phyloP scores from a whole-genome alignment of 92 coral and sea anemone genomes.

The Anthopleura xanthogrammica region DNA sequence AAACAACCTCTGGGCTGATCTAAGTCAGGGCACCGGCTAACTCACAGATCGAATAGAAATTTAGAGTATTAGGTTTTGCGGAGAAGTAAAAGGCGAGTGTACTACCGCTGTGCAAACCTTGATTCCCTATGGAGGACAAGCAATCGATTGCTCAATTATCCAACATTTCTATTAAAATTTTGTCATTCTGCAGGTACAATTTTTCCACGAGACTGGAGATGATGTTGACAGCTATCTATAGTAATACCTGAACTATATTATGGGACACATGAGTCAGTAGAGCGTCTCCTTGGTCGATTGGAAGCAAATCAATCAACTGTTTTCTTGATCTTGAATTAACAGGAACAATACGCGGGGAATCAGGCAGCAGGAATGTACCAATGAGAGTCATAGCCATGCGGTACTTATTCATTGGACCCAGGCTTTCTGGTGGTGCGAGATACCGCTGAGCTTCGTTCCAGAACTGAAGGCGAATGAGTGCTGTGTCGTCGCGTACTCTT shows the following conservation, averaged over 20 bases:
- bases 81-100: too few relatives aligned
- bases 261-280: conserved; percentile 45
- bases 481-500: conserved; percentile 40
- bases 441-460: conserved; percentile 93
- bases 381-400: conserved; percentile 71
- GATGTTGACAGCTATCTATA: background rate
- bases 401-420: conserved; percentile 63
- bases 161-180: too few relatives aligned
- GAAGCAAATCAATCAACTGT: conserved; percentile 62
- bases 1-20: too few relatives aligned
- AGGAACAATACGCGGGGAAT: conserved; percentile 56
- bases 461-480: conserved; percentile 73
- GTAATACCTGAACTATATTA: conserved; percentile 31
- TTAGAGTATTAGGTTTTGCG: too few relatives aligned
- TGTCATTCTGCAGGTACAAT: too few relatives aligned
- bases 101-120: too few relatives aligned
- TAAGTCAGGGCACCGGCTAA: too few relatives aligned
- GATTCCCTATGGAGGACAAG: too few relatives aligned
- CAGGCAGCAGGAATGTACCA: conserved; percentile 75
- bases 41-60: too few relatives aligned
- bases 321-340: conserved; percentile 46
- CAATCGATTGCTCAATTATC: too few relatives aligned
- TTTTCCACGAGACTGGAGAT: too few relatives aligned
- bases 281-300: conserved; percentile 59
- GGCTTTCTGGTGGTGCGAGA: conserved; percentile 50